Evolutionary conservation across 2,888 invertebrate species (phyloP), one percentile per base, ranked within the genome.

Genomic region (Epistrophe eligans): DNA sequence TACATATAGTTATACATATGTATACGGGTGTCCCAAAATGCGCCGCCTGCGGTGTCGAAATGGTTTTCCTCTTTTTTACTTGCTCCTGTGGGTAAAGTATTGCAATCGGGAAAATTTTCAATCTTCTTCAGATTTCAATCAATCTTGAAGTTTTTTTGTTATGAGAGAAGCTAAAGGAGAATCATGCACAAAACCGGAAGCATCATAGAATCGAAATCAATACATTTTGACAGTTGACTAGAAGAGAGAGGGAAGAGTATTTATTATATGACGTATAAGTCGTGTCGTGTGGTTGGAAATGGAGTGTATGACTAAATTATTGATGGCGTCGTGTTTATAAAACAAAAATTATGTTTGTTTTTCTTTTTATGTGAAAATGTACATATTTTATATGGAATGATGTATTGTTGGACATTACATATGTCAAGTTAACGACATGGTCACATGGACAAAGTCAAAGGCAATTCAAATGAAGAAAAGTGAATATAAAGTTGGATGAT

Each of bases 61-160:
- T 67, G 64, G 81, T 38, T 77, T 60, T 35, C 32, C 57, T 58
- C 58, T 58, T 72, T 58, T 72, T 72, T 50, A 57, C 50, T 55
- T 43, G 58, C 28, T 50, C 48, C 24, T 48, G 50, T 58, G 52
- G 67, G 66, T 48, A 52, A 55, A 70, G 70, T 70, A 70, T 70
- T 72, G 57, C 72, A 57, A 72, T 72, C 72, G 58, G 45, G 28
- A 58, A 72, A 45, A 72, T 72, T 71, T 55, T 57, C 57, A 71
- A 55, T 71, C 57, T 71, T 57, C 71, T 71, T 67, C 19, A 67
- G 67, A 67, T 67, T 70, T 70, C 70, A 70, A 70, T 70, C 70
- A 70, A 55, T 70, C 52, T 70, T 70, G 55, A 50, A 52, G 52
- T 50, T 48, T 32, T 45, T 24, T 24, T 24, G 38, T 52, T 70